Conservation (phyloP, 64 coral and sea anemone genomes). For the Stylophora pistillata region DNA sequence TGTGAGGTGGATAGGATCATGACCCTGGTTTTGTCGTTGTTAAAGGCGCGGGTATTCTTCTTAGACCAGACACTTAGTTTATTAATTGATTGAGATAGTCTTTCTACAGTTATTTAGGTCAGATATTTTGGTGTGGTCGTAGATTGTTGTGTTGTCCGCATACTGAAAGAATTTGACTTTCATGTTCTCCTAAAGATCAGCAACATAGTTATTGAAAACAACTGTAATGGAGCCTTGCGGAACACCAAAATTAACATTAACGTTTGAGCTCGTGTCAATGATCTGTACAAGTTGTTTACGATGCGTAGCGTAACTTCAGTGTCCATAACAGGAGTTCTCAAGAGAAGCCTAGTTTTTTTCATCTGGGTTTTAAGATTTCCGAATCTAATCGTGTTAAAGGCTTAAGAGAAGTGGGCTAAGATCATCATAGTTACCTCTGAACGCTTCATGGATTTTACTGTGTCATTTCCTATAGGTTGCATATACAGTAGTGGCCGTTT, state of each 20-base stretch:
- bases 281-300: constrained; percentile 63
- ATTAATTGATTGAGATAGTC: constrained; percentile 17
- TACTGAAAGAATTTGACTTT: constrained; percentile 28
- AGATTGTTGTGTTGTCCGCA: constrained; percentile 63
- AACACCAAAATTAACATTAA: constrained; percentile 47
- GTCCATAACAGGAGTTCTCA: constrained; percentile 36
- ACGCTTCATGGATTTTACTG: constrained; percentile 60
- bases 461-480: constrained; percentile 58
- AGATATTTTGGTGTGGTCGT: constrained; percentile 31
- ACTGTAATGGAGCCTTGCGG: constrained; percentile 63
- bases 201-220: constrained; percentile 61
- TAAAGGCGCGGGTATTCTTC: constrained; percentile 42
- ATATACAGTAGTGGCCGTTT: constrained; percentile 58
- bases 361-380: constrained; percentile 28
- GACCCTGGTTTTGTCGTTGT: constrained; percentile 61
- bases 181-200: constrained; percentile 22
- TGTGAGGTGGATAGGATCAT: constrained; percentile 14
- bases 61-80: constrained; percentile 34
- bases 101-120: constrained; percentile 47
- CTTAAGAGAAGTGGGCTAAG: constrained; percentile 52
- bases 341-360: constrained; percentile 40
- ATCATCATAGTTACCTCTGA: constrained; percentile 52
- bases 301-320: constrained; percentile 42
- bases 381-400: constrained; percentile 46
- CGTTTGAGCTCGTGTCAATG: constrained; percentile 42